Base-by-base conservation (phyloP, 1,140 invertebrate genomes). In the Apis laboriosa region DNA sequence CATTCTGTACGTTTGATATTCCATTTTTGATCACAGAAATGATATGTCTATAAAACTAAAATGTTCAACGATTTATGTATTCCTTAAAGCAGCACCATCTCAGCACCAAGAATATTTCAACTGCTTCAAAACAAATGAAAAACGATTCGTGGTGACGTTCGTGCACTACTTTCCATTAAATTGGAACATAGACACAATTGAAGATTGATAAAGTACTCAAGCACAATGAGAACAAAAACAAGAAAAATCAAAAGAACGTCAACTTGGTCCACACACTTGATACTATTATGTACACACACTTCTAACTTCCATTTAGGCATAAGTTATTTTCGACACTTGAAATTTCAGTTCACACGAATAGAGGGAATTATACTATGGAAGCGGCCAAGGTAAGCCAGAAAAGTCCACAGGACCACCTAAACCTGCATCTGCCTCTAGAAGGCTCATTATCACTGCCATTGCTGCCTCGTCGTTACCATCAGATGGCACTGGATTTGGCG, bases 401-500 rank as follows among this genome's bases (percentile, higher is more conserved):
- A 98, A 98, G 93, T 98, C 97, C 17, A 98, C 97, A 2, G 97
- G 96, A n/a, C 96, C 96, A 15, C 96, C 96, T 28, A 97, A 94
- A 2, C 96, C 96, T 17, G 96, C 96, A 55, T 95, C 93, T n/a
- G 93, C 97, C 94, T 98, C 97, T 56, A 98, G 94, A 21, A 98
- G 94, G 93, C 97, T 98, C 97, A 99, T 98, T 82, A 99, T 98
- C 53, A 98, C 97, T 11, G 98, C 97, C 97, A 98, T 98, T 3
- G 97, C 97, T 28, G 97, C 97, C 89, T 98, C 97, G 88, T 98
- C 97, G 90, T 98, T 98, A 17, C 97, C 97, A 90, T 98, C 97
- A 53, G 95, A 95, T 0, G 95, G 93, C 11, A 94, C 90, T 19
- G 92, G 89, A 83, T 94, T 93, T 58, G 95, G 92, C 9, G 95